Base-by-base conservation (phyloP, 2,797 vertebrate species). In the Falco biarmicus region DNA sequence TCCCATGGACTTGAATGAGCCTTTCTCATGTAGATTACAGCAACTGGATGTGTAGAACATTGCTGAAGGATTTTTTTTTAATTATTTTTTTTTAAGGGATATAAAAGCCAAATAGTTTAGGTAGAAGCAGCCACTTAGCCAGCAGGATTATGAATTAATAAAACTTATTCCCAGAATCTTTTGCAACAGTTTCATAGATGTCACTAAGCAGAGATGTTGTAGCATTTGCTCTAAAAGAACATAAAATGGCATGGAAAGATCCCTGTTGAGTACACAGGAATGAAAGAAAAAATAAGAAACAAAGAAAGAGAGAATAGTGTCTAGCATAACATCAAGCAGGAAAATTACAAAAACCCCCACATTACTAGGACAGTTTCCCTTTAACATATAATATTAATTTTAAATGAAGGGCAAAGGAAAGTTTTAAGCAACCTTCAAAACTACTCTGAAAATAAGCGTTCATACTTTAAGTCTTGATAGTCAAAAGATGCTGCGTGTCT, bases 401-500 rank as follows among this genome's bases (percentile, higher is more conserved):
- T 93, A 96, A 95, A 93, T 48, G 24, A 92, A 94, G 61, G 53
- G 29, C 61, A 97, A 92, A 95, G 37, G 84, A 87, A 77, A 74
- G 54, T 96, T 96, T 86, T 47, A 94, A 97, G 91, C 80, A 82
- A 89, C 48, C 68, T 78, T 92, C 89, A 85, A 87, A 94, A 91
- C 53, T 50, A 88, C 53, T 31, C 80, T 84, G 86, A 95, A 90
- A 85, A 53, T 66, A 76, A 70, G 41, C 15, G 24, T 90, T 90
- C 85, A 77, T 24, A 86, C 47, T 63, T 91, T 15, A 82, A 57
- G 34, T 39, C 57, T 54, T 39, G 34, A 56, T 29, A 85, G 22
- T 57, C 71, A 56, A 66, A 84, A 83, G 66, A 88, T 53, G 25
- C 37, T 34, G 18, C 47, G 25, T 3, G 12, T 75, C 84, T 89